These are phyloP conservation scores for Lasioglossum vierecki DNA, from an alignment of 2,888 invertebrate genomes.

Conservation along the genomic window DNA sequence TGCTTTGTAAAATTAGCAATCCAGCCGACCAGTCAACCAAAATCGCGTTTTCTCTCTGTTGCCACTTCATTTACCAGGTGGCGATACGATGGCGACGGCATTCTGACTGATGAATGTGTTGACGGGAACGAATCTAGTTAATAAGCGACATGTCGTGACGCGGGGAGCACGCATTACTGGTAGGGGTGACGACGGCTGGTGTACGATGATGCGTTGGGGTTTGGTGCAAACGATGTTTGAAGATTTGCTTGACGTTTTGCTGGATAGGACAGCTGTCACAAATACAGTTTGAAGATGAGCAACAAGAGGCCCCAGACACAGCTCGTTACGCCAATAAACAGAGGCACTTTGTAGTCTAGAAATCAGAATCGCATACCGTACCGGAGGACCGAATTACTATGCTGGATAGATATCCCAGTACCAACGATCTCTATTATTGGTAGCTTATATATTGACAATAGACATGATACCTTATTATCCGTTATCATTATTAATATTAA, in stretches of 20 bases:
- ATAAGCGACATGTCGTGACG: slow-evolving; percentile 83
- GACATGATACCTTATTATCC: slow-evolving; percentile 29
- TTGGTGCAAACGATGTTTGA: slow-evolving; percentile 81
- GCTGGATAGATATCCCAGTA: slow-evolving; percentile 69
- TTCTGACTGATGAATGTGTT: slow-evolving; percentile 81
- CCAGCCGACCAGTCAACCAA: slow-evolving; percentile 67
- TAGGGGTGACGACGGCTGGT: slow-evolving; percentile 82
- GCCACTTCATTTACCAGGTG: slow-evolving; percentile 80
- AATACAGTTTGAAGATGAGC: slow-evolving; percentile 90
- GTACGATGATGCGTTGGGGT: slow-evolving; percentile 82
- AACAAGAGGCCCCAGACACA: slow-evolving; percentile 94
- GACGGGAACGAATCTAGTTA: slow-evolving; percentile 82
- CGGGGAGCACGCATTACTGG: slow-evolving; percentile 82
- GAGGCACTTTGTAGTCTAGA: slow-evolving; percentile 87
- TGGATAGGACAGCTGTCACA: slow-evolving; percentile 85
- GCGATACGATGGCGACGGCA: slow-evolving; percentile 80
- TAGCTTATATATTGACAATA: slow-evolving; percentile 50
- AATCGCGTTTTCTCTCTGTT: slow-evolving; percentile 64
- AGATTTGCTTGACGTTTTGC: slow-evolving; percentile 80
- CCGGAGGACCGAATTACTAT: slow-evolving; percentile 82
- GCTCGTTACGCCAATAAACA: slow-evolving; percentile 95
- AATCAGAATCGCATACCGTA: slow-evolving; percentile 83
- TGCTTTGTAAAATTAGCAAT: slow-evolving; percentile 66
- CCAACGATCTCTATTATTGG: slow-evolving; percentile 68
- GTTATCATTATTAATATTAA: slow-evolving; percentile 7